These are phyloP conservation scores for Fistularia tabacaria DNA, from an alignment of 2,797 vertebrate species.

Conservation along the genomic window DNA sequence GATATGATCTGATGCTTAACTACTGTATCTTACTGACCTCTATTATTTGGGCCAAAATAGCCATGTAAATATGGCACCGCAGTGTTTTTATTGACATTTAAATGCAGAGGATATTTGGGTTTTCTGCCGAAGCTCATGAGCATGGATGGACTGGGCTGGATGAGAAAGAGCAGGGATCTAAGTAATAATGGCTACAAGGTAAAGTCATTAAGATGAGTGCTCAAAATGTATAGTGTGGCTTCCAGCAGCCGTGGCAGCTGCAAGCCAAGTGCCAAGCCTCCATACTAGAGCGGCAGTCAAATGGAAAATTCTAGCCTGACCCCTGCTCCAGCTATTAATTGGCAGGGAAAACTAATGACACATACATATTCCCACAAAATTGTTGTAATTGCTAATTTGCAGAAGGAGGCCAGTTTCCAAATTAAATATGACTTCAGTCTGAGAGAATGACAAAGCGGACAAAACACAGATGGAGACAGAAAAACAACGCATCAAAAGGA, in stretches of 20 bases:
- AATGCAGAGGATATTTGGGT: no score
- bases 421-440: conserved; percentile 89
- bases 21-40: conserved; percentile 87
- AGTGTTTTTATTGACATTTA: conserved; percentile 31
- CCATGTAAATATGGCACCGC: conserved; percentile 61
- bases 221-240: conserved; percentile 83
- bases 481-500: no score
- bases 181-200: conserved; percentile 94
- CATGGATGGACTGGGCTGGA: conserved; percentile 30
- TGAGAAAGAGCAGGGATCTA: conserved; percentile 79
- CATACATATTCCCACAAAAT: conserved; percentile 94
- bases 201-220: conserved; percentile 93
- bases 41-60: conserved; percentile 77
- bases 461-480: conserved; percentile 22
- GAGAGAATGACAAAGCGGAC: conserved; percentile 57
- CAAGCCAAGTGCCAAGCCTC: conserved; percentile 83
- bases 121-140: conserved; percentile 58
- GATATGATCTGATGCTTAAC: conserved; percentile 95
- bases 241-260: conserved; percentile 77
- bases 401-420: conserved; percentile 90
- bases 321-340: conserved; percentile 92
- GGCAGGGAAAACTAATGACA: conserved; percentile 96
- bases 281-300: conserved; percentile 83
- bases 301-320: conserved; percentile 93
- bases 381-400: conserved; percentile 99